A percentile compares a stretch with the other conserved stretches of the same genome.
Evolutionary conservation across 2,888 invertebrate genomes (phyloP).

Genomic region (Ornithoptera alexandrae): DNA sequence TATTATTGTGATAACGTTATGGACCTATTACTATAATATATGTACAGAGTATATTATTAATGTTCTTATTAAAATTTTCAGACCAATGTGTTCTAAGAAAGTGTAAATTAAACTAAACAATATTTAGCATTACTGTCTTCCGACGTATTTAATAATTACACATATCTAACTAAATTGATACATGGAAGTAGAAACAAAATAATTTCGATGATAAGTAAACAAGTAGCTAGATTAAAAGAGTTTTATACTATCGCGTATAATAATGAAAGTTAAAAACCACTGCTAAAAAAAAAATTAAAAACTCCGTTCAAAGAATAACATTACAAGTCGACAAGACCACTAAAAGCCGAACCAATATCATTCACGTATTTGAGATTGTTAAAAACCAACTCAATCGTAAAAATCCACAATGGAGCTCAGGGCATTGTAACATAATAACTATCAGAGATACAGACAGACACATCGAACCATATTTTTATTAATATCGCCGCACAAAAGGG

Average conservation of each 20-base stretch:
- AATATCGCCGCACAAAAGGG: constrained; percentile 72
- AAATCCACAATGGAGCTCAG: constrained; percentile 61
- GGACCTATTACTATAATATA: background rate
- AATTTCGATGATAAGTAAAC: background rate
- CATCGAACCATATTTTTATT: constrained; percentile 77
- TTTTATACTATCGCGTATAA: background rate
- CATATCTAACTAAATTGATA: too few species aligned
- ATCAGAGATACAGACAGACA: constrained; percentile 65
- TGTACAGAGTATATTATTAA: background rate
- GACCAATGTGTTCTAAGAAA: background rate
- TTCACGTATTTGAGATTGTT: constrained; percentile 50
- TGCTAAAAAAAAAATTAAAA: background rate
- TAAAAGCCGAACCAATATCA: constrained; percentile 22
- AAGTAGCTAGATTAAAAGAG: background rate
- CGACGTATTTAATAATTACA: too few species aligned
- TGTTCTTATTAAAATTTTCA: background rate
- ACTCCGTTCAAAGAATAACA: background rate
- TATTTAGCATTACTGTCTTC: too few species aligned
- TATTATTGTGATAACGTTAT: constrained; percentile 14
- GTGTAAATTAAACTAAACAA: too few species aligned
- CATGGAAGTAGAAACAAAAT: too few species aligned
- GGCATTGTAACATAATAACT: constrained; percentile 68
- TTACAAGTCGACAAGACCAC: constrained; percentile 26
- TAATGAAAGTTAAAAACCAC: background rate
- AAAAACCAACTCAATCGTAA: constrained; percentile 67